A percentile compares a stretch with the other conserved stretches of the same genome.
Evolutionary conservation across 2,113 vertebrate genomes (phyloP).

Genomic region (Tragelaphus buxtoni): DNA sequence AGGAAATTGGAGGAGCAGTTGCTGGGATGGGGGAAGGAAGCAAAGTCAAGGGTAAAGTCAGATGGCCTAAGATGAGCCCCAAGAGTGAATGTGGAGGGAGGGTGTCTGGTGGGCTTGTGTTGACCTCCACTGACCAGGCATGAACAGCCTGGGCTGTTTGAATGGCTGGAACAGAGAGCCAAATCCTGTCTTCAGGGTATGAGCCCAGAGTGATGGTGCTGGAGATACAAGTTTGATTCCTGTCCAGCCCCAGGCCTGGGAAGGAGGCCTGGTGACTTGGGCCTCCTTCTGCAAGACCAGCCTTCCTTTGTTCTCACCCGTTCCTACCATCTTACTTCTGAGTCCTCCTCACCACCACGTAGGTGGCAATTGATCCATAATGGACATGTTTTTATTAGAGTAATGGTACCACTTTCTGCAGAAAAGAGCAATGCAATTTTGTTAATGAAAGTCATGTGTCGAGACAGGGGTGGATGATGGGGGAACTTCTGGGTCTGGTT

Average conservation of each 20-base stretch:
- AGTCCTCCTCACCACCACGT: conserved; percentile 33
- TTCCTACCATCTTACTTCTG: neutral
- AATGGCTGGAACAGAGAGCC: neutral
- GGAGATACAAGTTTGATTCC: neutral
- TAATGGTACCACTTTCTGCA: conserved; percentile 70
- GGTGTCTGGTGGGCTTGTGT: too few species aligned
- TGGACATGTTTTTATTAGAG: conserved; percentile 69
- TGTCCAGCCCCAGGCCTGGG: neutral
- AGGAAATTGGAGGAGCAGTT: neutral
- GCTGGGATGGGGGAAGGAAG: neutral
- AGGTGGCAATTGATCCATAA: conserved; percentile 66
- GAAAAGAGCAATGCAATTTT: conserved; percentile 70
- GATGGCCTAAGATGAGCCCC: neutral
- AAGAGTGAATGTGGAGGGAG: neutral
- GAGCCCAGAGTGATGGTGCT: neutral
- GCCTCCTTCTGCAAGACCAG: neutral
- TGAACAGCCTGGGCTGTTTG: neutral
- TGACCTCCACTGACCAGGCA: neutral
- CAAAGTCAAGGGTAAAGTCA: neutral
- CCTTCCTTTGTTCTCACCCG: conserved; percentile 24
- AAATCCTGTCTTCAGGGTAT: neutral
- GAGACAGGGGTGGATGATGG: conserved; percentile 58
- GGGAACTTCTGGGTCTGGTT: conserved; percentile 70
- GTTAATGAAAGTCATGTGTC: conserved; percentile 75
- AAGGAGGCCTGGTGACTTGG: neutral